Percentiles rank a stretch among this genome's conserved stretches.
Evolutionary conservation across 2,888 invertebrate species (phyloP).

Genomic region (Didymodactylos carnosus): DNA sequence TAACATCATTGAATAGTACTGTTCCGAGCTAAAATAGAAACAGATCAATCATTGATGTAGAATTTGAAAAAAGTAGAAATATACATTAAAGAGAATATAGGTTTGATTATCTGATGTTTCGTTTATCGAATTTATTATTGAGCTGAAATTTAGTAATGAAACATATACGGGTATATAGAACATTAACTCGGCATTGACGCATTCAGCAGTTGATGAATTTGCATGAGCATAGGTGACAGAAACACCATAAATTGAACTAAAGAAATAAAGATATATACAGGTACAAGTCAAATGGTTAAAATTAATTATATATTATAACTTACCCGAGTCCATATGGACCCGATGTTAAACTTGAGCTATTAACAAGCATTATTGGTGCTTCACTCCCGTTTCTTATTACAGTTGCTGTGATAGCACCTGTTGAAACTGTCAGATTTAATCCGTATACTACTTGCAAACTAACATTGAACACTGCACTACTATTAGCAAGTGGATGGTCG

Average conservation of each 20-base stretch:
- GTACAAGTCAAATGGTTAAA: constrained; percentile 15
- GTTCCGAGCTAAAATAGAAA: neutral
- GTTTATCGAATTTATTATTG: neutral
- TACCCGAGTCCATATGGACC: neutral
- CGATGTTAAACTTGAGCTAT: constrained; percentile 15
- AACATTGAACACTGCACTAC: constrained; percentile 16
- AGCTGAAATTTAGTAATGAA: neutral
- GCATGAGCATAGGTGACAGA: constrained; percentile 16
- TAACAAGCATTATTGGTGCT: constrained; percentile 18
- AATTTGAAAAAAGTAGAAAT: neutral
- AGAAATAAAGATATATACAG: neutral
- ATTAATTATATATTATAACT: neutral
- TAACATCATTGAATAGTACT: neutral
- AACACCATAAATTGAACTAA: constrained; percentile 16
- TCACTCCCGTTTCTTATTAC: constrained; percentile 19
- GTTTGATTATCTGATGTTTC: neutral
- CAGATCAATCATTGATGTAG: neutral
- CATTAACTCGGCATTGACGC: constrained; percentile 15
- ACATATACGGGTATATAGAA: constrained; percentile 18
- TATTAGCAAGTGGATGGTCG: constrained; percentile 18
- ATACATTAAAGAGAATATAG: neutral
- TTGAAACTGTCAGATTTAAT: constrained; percentile 19
- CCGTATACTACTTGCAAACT: constrained; percentile 19
- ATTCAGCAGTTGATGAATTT: constrained; percentile 18
- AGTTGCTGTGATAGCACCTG: neutral